Percentiles rank a stretch among this genome's conserved stretches.
Evolutionary conservation across 35 echinoderm and acorn worm genomes (phyloP).

Genomic region (Heliocidaris tuberculata): DNA sequence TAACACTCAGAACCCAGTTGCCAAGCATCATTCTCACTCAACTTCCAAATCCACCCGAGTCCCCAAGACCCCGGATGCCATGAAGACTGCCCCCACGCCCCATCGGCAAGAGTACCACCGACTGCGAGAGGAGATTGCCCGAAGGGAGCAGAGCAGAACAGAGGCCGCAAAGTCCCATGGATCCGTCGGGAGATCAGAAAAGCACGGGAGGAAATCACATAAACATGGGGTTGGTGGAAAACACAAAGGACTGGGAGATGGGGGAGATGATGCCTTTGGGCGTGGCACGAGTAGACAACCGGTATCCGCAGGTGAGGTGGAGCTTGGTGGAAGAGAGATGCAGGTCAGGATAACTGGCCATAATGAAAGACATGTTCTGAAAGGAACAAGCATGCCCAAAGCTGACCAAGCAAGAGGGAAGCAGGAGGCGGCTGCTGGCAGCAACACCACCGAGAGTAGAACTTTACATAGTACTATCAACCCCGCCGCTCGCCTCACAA

Average conservation of each 20-base stretch:
- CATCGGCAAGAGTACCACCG: constrained; percentile 75
- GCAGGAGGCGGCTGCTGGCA: background rate
- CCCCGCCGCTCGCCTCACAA: background rate
- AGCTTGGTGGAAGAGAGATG: background rate
- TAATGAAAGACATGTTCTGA: background rate
- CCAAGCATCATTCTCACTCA: background rate
- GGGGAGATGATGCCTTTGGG: background rate
- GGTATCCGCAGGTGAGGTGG: background rate
- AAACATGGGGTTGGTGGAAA: background rate
- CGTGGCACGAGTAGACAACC: background rate
- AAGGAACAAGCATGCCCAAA: background rate
- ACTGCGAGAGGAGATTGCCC: constrained; percentile 78
- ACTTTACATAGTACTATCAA: background rate
- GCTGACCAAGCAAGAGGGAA: background rate
- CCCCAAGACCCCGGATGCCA: constrained; percentile 71
- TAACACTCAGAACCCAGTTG: background rate
- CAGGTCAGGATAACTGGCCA: background rate
- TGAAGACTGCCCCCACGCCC: constrained; percentile 57
- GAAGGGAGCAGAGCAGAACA: constrained; percentile 61
- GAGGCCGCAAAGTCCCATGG: background rate
- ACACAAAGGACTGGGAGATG: background rate
- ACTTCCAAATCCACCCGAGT: background rate
- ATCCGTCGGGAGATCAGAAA: background rate
- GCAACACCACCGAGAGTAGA: background rate
- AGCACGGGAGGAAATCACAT: background rate